phyloP scores from a whole-genome alignment of 2,797 vertebrate genomes.

The Manis crassicaudata region DNA sequence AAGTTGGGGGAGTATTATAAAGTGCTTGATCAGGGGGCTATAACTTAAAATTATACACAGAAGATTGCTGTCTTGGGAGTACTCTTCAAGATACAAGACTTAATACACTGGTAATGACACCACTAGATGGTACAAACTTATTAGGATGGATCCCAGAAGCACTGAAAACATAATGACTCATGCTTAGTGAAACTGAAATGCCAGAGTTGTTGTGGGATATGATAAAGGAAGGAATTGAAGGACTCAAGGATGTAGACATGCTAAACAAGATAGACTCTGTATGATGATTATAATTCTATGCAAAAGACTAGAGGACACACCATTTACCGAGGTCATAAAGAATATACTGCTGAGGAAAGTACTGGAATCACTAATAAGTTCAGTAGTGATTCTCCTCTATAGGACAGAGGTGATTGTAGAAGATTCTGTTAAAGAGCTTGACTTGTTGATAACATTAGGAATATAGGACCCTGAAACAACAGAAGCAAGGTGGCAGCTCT shows the following conservation, averaged over 20 bases:
- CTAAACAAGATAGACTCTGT: background rate
- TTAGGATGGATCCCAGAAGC: background rate
- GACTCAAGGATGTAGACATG: background rate
- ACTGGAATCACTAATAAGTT: background rate
- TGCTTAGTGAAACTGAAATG: background rate
- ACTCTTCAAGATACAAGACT: background rate
- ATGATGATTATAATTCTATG: background rate
- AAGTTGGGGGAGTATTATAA: background rate
- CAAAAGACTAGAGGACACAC: background rate
- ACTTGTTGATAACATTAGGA: background rate
- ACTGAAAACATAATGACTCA: background rate
- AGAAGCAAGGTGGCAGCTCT: background rate
- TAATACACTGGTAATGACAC: background rate
- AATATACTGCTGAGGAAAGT: background rate
- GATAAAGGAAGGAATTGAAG: background rate
- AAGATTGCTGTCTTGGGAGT: background rate
- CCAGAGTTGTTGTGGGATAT: background rate
- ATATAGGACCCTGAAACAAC: background rate
- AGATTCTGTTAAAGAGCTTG: background rate
- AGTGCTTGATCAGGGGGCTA: background rate
- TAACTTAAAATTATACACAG: background rate
- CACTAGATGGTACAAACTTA: background rate
- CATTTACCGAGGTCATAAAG: background rate
- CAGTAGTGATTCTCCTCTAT: background rate
- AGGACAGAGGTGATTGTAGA: background rate